A percentile compares a stretch with the other conserved stretches of the same genome.
These are phyloP conservation scores for Rhinolophus ferrumequinum DNA, from an alignment of 2,113 vertebrate species.

Conservation along the genomic window DNA sequence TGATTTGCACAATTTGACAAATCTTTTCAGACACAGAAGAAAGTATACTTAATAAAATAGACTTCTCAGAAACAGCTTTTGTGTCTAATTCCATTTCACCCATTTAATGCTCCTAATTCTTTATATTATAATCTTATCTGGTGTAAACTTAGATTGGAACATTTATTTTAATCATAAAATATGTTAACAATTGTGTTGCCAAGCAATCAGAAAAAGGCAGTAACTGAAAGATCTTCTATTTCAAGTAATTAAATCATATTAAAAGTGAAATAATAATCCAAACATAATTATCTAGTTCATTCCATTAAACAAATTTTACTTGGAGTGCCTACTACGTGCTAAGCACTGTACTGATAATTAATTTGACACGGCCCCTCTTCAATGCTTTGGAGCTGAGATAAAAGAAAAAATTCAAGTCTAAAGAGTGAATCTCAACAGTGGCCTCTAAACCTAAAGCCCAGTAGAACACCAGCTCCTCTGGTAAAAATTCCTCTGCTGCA, in stretches of 20 bases:
- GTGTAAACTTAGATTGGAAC: slow-evolving; percentile 60
- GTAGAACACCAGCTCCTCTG: background rate
- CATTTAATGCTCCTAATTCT: slow-evolving; percentile 57
- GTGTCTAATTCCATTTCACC: slow-evolving; percentile 38
- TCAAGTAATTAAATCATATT: slow-evolving; percentile 61
- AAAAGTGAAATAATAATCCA: slow-evolving; percentile 50
- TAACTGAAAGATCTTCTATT: slow-evolving; percentile 57
- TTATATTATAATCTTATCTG: slow-evolving; percentile 55
- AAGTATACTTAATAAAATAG: slow-evolving; percentile 38
- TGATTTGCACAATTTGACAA: slow-evolving; percentile 26
- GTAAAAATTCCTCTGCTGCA: background rate
- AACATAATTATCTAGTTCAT: slow-evolving; percentile 18
- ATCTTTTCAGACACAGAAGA: slow-evolving; percentile 21
- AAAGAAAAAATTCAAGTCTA: slow-evolving; percentile 43
- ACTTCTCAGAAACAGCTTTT: slow-evolving; percentile 30
- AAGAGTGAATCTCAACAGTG: slow-evolving; percentile 55
- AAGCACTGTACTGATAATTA: background rate
- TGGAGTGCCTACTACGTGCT: background rate
- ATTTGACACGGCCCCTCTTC: background rate
- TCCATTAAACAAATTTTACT: background rate
- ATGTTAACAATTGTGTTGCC: slow-evolving; percentile 66
- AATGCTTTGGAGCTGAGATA: background rate
- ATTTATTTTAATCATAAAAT: slow-evolving; percentile 74
- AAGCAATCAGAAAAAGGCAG: slow-evolving; percentile 55
- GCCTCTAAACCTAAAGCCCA: slow-evolving; percentile 16